Evolutionary conservation across 2,888 invertebrate species (phyloP).

Genomic region (Habroteleia sp.): DNA sequence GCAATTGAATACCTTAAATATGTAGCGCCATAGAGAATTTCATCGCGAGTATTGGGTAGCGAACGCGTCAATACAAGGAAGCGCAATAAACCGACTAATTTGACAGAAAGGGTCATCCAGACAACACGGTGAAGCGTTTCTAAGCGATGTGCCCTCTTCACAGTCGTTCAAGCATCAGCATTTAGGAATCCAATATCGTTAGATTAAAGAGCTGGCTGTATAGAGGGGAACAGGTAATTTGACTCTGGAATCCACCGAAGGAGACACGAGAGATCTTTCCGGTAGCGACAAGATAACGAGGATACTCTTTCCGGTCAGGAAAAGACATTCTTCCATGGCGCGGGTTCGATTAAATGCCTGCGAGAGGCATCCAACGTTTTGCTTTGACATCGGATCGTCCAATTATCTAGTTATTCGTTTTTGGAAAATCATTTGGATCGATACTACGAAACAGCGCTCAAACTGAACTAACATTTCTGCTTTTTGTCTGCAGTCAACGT

Average conservation of each 20-base stretch:
- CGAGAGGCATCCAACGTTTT: slow-evolving; percentile 30
- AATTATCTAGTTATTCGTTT: slow-evolving; percentile 23
- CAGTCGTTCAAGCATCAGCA: slow-evolving; percentile 68
- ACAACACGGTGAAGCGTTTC: slow-evolving; percentile 54
- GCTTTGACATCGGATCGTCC: slow-evolving; percentile 50
- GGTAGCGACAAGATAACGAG: slow-evolving; percentile 68
- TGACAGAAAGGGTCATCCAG: slow-evolving; percentile 65
- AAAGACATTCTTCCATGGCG: slow-evolving; percentile 51
- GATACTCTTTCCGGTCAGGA: slow-evolving; percentile 65
- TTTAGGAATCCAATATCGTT: slow-evolving; percentile 76
- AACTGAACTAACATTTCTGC: too few species aligned
- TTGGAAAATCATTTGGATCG: slow-evolving; percentile 3
- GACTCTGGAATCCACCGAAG: slow-evolving; percentile 71
- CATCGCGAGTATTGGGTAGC: slow-evolving; percentile 40
- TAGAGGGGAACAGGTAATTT: slow-evolving; percentile 71
- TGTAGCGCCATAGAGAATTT: slow-evolving; percentile 47
- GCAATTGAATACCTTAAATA: slow-evolving; percentile 21
- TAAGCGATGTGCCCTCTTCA: slow-evolving; percentile 55
- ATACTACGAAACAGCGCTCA: not conserved
- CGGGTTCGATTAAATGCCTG: slow-evolving; percentile 49
- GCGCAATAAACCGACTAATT: slow-evolving; percentile 70
- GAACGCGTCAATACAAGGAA: slow-evolving; percentile 52
- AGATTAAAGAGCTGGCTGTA: slow-evolving; percentile 64
- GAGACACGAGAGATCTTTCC: slow-evolving; percentile 61
- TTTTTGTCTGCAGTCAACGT: too few species aligned